Base-by-base conservation (phyloP, 2,888 invertebrate genomes). In the Ophion obscuratus region DNA sequence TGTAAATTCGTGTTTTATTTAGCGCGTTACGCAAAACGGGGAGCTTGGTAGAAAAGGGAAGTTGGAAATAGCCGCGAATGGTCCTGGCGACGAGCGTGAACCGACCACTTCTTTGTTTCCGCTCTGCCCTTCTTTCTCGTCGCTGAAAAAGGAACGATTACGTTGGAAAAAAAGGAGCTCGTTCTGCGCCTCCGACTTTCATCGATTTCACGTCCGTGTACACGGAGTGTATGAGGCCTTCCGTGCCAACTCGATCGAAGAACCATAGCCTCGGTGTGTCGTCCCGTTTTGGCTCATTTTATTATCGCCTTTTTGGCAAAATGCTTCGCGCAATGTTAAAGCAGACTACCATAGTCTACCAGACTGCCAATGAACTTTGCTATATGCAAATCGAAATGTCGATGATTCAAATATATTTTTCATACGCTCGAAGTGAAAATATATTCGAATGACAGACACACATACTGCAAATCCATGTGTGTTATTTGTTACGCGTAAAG, bases 141-240 rank as follows among this genome's bases (percentile, higher is more conserved):
- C 31, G 53, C 71, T 36, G 44, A 40, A 79, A 71, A 83, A 75
- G 76, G 62, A 68, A 74, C 62, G 76, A 78, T 83, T 68, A 74
- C 82, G 78, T 14, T 53, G 79, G 66, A 73, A 73, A 73, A 73
- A 71, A 73, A 71, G 57, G 36, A 66, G 44, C 53, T 14, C 57
- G 68, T 70, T 53, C 64, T 66, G 59, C 57, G 70, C 64, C 70
- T 79, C 17, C 59, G 76, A 79, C 75, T 85, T 83, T 83, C 82
- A 85, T 79, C 79, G 83, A 81, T 83, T 83, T 83, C 71, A 76
- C 79, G 85, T 75, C 66, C 81, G 76, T 53, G 81, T 77, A 53
- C 47, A 47, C 36, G 9, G 57, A 24, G 4, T 57, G 5, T 57
- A 67, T 20, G 31, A 36, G 40, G 27, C 44, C 7, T 78, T 68